Conservation (phyloP, 2,797 vertebrate genomes). For the Sciaenops ocellatus region DNA sequence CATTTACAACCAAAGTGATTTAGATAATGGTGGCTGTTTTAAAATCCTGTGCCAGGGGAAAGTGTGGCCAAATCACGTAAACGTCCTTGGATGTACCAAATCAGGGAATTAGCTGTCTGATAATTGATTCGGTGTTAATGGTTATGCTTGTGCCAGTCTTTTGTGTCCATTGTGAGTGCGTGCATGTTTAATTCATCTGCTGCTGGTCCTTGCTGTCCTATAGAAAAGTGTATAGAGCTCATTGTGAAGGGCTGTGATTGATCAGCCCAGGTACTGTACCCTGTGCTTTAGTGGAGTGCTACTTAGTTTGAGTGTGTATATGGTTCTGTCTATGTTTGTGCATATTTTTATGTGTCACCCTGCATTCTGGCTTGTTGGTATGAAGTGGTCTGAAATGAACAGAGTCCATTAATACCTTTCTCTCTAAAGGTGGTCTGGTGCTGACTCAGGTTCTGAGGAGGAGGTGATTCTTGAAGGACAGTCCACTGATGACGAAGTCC, state of each 20-base stretch:
- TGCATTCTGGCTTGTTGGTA: slow-evolving; percentile 31
- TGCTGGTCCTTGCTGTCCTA: slow-evolving; percentile 36
- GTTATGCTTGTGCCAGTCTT: slow-evolving; percentile 17
- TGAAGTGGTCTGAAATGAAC: slow-evolving; percentile 69
- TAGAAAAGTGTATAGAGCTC: slow-evolving; percentile 18
- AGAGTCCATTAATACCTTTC: slow-evolving; percentile 68
- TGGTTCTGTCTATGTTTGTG: slow-evolving; percentile 29
- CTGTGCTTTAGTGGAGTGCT: slow-evolving; percentile 32
- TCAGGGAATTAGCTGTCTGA: slow-evolving; percentile 32
- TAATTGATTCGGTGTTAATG: slow-evolving; percentile 37
- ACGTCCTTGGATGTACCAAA: slow-evolving; percentile 47
- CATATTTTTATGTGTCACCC: slow-evolving; percentile 6
- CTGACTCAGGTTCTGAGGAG: slow-evolving; percentile 75
- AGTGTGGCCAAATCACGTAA: slow-evolving; percentile 22
- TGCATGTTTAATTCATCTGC: slow-evolving; percentile 50
- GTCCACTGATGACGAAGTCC: slow-evolving; percentile 41
- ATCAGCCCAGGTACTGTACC: slow-evolving; percentile 26
- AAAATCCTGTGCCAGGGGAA: slow-evolving; percentile 11
- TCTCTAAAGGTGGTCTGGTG: slow-evolving; percentile 62
- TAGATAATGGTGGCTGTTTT: slow-evolving; percentile 33
- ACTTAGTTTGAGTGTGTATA: slow-evolving; percentile 23
- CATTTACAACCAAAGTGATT: slow-evolving; percentile 25
- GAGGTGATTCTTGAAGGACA: slow-evolving; percentile 72
- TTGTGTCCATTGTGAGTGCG: slow-evolving; percentile 40
- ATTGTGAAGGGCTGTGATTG: slow-evolving; percentile 46